A percentile compares a stretch with the other conserved stretches of the same genome.
Conservation (phyloP, 1,140 invertebrate species). For the Charaxes varanes region DNA sequence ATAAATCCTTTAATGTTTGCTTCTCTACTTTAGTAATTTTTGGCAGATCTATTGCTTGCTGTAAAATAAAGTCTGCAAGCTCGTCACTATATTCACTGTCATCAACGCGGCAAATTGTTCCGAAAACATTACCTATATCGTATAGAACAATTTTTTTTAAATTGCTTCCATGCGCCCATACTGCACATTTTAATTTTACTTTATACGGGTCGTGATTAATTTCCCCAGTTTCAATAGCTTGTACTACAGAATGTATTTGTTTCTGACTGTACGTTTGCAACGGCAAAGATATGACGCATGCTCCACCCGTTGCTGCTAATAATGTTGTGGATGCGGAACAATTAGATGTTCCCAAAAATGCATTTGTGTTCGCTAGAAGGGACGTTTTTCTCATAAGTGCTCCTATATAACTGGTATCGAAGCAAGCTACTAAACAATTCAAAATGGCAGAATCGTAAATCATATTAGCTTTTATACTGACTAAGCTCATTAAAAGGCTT, state of each 20-base stretch:
- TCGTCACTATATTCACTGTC: constrained; percentile 43
- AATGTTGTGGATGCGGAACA: constrained; percentile 27
- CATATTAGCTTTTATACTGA: constrained; percentile 45
- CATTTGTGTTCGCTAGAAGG: constrained; percentile 33
- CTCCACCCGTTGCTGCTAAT: constrained; percentile 38
- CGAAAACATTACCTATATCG: constrained; percentile 54
- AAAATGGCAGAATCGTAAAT: constrained; percentile 38
- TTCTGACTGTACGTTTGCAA: constrained; percentile 53
- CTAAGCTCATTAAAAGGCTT: constrained; percentile 49
- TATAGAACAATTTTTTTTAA: constrained; percentile 46
- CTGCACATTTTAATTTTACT: constrained; percentile 35
- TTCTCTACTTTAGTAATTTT: constrained; percentile 30
- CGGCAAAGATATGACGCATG: constrained; percentile 46
- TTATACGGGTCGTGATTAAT: constrained; percentile 28
- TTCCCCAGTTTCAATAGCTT: constrained; percentile 43
- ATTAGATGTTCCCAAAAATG: constrained; percentile 35
- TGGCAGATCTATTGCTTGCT: constrained; percentile 29
- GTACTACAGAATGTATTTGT: constrained; percentile 38
- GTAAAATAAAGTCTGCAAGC: constrained; percentile 36
- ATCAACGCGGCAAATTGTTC: constrained; percentile 46
- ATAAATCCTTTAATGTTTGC: constrained; percentile 38
- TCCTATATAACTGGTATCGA: constrained; percentile 42
- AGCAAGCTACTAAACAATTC: constrained; percentile 42
- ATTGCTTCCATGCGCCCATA: constrained; percentile 56
- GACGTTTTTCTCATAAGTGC: constrained; percentile 43